Base-by-base conservation (phyloP, 2,888 invertebrate genomes). In the Chaetogeoica ovagalla region DNA sequence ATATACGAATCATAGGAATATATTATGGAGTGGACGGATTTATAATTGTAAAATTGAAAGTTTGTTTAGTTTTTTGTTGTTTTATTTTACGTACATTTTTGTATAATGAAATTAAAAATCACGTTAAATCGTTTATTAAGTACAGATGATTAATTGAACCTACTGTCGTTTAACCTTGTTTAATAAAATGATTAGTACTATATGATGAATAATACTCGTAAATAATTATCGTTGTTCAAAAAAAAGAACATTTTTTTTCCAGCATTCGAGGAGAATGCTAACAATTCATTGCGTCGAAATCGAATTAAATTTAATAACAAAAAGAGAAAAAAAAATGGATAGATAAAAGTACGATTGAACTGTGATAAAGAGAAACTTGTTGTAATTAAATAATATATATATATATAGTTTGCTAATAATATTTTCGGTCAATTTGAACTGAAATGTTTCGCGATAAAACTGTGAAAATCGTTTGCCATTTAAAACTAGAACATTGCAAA, bases 381-480 rank as follows among this genome's bases (percentile, higher is more conserved):
- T 63, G 37, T 73, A 63, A 52, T 63, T 63, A 73, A 15, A 57
- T 37, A 1, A 43, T 39, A 63, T 2, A 17, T 69, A 73, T 0
- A 43, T 39, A 63, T 2, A 17, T 69, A 73, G 62, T 63, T 52
- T 30, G 4, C 62, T 8, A 48, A 48, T 30, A 62, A 72, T 48
- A 72, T 73, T 52, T 63, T 73, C 30, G 52, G 52, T 37, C 8
- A 52, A 73, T 73, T 73, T 52, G 30, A 73, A 62, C 30, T 2
- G n/a, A 62, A 63, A 73, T 37, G n/a, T 52, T 62, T 63, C n/a
- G 15, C n/a, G n/a, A 30, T 72, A 48, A 72, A 72, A 62, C 13
- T 62, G 23, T 52, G n/a, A 30, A 52, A 63, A 52, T 15, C n/a
- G 52, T 63, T 37, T 43, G 43, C 57, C n/a, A 62, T 73, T 63